Evolutionary conservation across 2,797 vertebrate genomes (phyloP), one percentile per base, ranked within the genome.

Genomic region (Cyprinodon diabolis): DNA sequence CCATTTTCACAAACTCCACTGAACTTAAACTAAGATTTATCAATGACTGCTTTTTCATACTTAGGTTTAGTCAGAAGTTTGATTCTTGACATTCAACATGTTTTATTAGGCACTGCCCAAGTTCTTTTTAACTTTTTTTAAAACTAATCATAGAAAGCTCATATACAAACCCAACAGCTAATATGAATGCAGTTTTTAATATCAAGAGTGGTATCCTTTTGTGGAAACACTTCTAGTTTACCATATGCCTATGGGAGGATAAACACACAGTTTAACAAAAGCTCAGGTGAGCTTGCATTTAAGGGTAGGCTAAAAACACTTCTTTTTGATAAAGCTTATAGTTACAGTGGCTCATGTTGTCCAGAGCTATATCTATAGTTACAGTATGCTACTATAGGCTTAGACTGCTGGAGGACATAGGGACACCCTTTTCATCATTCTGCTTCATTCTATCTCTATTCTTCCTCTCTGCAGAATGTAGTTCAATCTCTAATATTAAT

Each of bases 71-170:
- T 74, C 71, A 76, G 74, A 87, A 30, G 77, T 71, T 75, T 82
- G 74, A 90, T 81, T 87, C 88, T 85, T 82, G 87, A 83, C 57
- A 71, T 76, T 77, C 76, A 66, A 56, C 63, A 82, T 91, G 84
- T 89, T 92, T 89, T 89, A 91, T 91, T 86, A 83, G 75, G 73
- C 49, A 76, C 73, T 76, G 82, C 82, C 81, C 73, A 77, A 76
- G 65, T 73, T 84, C 37, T 74, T 86, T 84, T 85, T 90, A 87
- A 91, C 90, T 79, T 88, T 67, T 88, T 87, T 69, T 82, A 85
- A 40, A 89, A 86, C 77, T 90, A 83, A 89, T 83, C 85, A 82
- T 84, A 82, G 81, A 82, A 74, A 73, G 73, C 86, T 68, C 78
- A 23, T 47, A 66, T 78, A 73, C 75, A 88, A 90, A 87, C 75